Base-by-base conservation (phyloP, 2,888 invertebrate genomes). In the Atethmia centrago region DNA sequence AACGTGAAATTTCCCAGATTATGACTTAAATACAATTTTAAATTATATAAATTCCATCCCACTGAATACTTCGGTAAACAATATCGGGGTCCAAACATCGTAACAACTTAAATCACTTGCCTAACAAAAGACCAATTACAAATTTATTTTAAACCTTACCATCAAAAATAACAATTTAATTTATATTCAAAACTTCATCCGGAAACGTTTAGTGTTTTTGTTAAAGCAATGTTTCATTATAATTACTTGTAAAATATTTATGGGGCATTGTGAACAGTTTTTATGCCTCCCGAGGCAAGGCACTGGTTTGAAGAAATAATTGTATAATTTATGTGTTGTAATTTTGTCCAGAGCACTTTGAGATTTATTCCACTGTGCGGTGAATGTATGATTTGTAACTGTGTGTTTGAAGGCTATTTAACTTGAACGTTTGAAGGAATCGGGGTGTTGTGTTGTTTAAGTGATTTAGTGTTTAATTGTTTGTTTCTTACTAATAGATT, bases 231-330 rank as follows among this genome's bases (percentile, higher is more conserved):
- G 93, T 93, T 93, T 95, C 94, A 94, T 93, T 92, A 92, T 94
- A 95, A 95, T 95, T 95, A 94, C 93, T 92, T 91, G 88, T 93
- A 94, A 93, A 93, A 93, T 94, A 95, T 95, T 95, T 95, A 95
- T 94, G 85, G 92, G 76, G 93, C 86, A 95, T 95, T 95, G 95
- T 95, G 89, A 86, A 87, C 83, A 82, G 84, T 90, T 93, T 92
- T 93, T 93, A 92, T 90, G 85, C 85, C 80, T 86, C 88, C 86
- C 89, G 89, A 80, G 89, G 88, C 87, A 77, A 51, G 45, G 70
- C 76, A 80, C 31, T 70, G 63, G 51, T 61, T 73, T 80, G 67
- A 76, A 82, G 88, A 86, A 92, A 92, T 92, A 89, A 92, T 92
- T 92, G 87, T 90, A 86, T 92, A 91, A 94, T 94, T 94, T 93